Conservation (phyloP, 2,797 vertebrate genomes). For the Falco columbarius region DNA sequence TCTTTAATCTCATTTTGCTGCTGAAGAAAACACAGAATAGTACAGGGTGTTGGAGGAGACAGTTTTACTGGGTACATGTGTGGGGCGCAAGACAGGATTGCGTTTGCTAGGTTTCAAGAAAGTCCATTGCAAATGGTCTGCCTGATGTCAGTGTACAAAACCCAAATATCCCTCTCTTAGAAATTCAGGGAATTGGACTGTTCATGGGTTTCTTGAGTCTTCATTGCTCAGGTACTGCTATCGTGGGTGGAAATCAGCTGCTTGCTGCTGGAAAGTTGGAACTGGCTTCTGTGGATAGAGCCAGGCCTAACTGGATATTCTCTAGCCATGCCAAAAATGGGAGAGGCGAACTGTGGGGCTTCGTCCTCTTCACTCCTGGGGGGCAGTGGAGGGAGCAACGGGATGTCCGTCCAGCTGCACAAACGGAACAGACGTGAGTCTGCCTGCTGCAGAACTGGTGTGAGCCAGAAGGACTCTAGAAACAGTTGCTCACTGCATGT, state of each 20-base stretch:
- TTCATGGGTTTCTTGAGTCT: background rate
- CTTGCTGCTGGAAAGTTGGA: background rate
- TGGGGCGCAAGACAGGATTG: background rate
- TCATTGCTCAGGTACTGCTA: background rate
- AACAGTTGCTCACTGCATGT: background rate
- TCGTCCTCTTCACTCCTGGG: background rate
- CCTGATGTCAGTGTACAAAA: background rate
- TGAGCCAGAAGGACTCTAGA: background rate
- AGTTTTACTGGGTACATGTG: background rate
- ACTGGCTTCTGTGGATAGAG: background rate
- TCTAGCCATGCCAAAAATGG: background rate
- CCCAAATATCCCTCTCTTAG: background rate
- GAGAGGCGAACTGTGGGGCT: background rate
- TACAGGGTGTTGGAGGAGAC: background rate
- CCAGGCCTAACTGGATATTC: too few relatives aligned
- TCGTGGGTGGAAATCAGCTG: background rate
- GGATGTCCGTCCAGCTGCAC: background rate
- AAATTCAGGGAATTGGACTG: background rate
- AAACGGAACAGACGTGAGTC: too few relatives aligned
- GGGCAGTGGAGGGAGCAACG: background rate
- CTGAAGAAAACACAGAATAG: background rate
- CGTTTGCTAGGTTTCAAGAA: background rate
- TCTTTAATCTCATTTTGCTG: background rate
- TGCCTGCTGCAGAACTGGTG: background rate
- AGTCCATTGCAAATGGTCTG: background rate